Evolutionary conservation across 2,888 invertebrate genomes (phyloP), one percentile per base, ranked within the genome.

Genomic region (Alsophila aescularia): DNA sequence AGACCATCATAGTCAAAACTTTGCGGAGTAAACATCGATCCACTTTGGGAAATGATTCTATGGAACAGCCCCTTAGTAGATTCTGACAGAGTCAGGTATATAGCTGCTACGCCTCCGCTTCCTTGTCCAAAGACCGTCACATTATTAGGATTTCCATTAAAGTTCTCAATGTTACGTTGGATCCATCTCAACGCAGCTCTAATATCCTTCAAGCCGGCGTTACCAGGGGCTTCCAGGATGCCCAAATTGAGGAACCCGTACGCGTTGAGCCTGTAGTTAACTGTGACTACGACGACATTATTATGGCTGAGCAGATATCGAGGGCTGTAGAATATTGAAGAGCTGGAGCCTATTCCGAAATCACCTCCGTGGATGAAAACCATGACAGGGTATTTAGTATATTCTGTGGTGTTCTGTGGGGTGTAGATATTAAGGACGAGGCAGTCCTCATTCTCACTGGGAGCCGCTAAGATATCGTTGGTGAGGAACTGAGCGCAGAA

Each of bases 331-430:
- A 89, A 84, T 21, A 69, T 70, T 0, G 89, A 80, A 0, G 87
- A 87, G 0, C 90, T 87, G 0, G 87, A 84, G 0, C 93, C 93
- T 0, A 80, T 69, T 0, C 87, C 87, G 34, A 91, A 93, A 3
- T 83, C 90, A 1, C 93, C 93, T 0, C 93, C 92, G 16, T 93
- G 93, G 1, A 93, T 75, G 60, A 78, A 90, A 0, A 91, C 85
- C 80, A 92, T 87, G 0, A 92, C 89, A 0, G 92, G 92, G 2
- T 80, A 81, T n/a, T n/a, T n/a, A n/a, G n/a, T n/a, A 1, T 66
- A 44, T 7, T 24, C 24, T 7, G 24, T 24, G 2, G 1, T 24
- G 7, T 24, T 24, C 7, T 67, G 64, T 1, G 92, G 92, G 0
- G 83, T 77, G 70, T 75, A 91, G 1, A 93, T 71, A 64, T 92